These are phyloP conservation scores for Tryphoninae sp. DNA, from an alignment of 2,888 invertebrate genomes.

Conservation along the genomic window DNA sequence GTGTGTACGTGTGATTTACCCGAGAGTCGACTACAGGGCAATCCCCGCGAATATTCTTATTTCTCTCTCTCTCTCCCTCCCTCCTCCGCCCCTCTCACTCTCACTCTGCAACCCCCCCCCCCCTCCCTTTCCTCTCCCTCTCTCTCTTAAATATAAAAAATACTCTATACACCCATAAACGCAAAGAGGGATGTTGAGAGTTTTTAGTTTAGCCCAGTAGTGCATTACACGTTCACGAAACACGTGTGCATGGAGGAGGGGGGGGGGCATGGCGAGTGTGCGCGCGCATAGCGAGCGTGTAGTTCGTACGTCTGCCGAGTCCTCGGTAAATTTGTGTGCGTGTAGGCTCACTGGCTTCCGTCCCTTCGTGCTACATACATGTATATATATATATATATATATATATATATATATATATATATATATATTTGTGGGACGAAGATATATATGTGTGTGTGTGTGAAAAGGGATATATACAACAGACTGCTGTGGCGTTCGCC, in stretches of 20 bases:
- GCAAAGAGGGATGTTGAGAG: not conserved
- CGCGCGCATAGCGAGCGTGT: not conserved
- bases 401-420: not conserved
- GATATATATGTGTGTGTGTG: not conserved
- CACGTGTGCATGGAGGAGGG: constrained; percentile 7
- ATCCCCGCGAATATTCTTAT: not conserved
- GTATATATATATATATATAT: constrained; percentile 3
- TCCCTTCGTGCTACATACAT: constrained; percentile 15
- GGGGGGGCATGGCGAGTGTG: not conserved
- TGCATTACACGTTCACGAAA: constrained; percentile 21
- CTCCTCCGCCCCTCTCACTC: too few species aligned
- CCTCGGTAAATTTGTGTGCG: constrained; percentile 33
- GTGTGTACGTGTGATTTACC: not conserved
- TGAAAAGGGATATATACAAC: not conserved
- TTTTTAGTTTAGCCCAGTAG: constrained; percentile 18
- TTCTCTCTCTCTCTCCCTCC: not conserved
- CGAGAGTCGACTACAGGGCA: not conserved
- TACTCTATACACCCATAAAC: too few species aligned
- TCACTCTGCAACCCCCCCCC: too few species aligned
- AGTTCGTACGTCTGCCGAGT: not conserved
- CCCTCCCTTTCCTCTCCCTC: too few species aligned
- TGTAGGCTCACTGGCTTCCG: constrained; percentile 28
- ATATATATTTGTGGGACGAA: not conserved
- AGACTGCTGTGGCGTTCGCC: constrained; percentile 17
- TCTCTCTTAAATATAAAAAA: too few species aligned